phyloP scores from a whole-genome alignment of 2,888 invertebrate genomes.

The Pantelozetes paolii region DNA sequence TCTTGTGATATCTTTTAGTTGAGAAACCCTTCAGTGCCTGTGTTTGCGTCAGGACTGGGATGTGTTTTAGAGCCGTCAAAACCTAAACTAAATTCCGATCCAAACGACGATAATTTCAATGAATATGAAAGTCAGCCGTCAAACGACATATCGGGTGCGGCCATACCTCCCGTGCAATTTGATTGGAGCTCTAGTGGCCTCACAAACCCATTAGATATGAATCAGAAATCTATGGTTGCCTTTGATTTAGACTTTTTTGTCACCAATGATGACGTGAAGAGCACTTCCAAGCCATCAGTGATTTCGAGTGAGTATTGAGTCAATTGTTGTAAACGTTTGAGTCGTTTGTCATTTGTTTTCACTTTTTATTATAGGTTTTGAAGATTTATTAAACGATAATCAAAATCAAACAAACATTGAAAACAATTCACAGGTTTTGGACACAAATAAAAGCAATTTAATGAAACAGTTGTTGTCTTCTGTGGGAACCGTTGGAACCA shows the following conservation, averaged over 20 bases:
- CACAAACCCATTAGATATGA: slow-evolving; percentile 64
- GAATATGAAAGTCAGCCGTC: slow-evolving; percentile 39
- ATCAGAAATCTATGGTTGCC: slow-evolving; percentile 45
- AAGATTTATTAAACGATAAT: slow-evolving; percentile 50
- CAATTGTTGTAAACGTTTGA: too few species aligned
- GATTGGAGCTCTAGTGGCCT: slow-evolving; percentile 70
- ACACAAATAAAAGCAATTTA: neutral
- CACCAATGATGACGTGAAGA: slow-evolving; percentile 45
- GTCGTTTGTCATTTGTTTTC: too few species aligned
- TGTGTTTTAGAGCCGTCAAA: slow-evolving; percentile 55
- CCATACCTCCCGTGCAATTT: slow-evolving; percentile 63
- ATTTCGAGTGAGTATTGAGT: slow-evolving; percentile 44
- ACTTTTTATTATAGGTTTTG: slow-evolving; percentile 50
- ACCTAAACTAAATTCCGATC: slow-evolving; percentile 46
- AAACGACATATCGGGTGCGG: slow-evolving; percentile 28
- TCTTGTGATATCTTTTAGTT: slow-evolving; percentile 57
- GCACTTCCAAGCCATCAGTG: slow-evolving; percentile 35
- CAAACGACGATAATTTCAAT: slow-evolving; percentile 40
- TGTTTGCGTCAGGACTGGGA: slow-evolving; percentile 77
- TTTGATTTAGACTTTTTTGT: slow-evolving; percentile 50
- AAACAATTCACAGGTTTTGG: neutral
- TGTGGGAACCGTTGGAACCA: neutral
- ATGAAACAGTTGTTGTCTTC: slow-evolving; percentile 15
- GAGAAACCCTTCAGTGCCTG: slow-evolving; percentile 75
- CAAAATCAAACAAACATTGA: slow-evolving; percentile 39